These are phyloP conservation scores for Eristalis pertinax DNA, from an alignment of 2,888 invertebrate genomes.

Conservation along the genomic window DNA sequence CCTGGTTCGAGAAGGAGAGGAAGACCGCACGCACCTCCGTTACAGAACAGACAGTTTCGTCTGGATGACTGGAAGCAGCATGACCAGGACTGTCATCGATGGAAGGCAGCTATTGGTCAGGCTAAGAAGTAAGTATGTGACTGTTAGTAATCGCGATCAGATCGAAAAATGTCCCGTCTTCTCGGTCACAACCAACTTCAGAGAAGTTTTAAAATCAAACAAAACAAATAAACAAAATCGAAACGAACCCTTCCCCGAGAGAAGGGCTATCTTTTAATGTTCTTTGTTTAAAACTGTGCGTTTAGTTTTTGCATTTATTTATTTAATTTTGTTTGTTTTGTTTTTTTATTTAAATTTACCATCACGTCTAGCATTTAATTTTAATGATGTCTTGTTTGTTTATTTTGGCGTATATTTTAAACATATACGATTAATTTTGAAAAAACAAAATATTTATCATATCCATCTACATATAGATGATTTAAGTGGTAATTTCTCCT, in stretches of 20 bases:
- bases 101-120: no score
- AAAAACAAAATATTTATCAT: conserved; percentile 72
- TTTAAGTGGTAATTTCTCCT: conserved; percentile 64
- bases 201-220: neutral
- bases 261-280: neutral
- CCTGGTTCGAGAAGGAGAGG: no score
- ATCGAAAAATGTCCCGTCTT: no score
- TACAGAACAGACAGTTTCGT: no score
- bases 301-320: conserved; percentile 34
- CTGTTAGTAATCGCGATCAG: no score
- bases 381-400: conserved; percentile 19
- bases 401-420: conserved; percentile 75
- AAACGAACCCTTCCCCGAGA: neutral
- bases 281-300: conserved; percentile 52
- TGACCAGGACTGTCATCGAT: no score
- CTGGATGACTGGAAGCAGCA: no score
- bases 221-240: neutral
- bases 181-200: no score
- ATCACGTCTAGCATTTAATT: conserved; percentile 16
- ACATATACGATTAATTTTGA: conserved; percentile 75
- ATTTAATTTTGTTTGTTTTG: conserved; percentile 33
- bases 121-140: no score
- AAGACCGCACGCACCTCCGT: no score
- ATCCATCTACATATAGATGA: conserved; percentile 77
- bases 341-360: conserved; percentile 19